These are phyloP conservation scores for Lithophane ornitopus DNA, from an alignment of 2,888 invertebrate species.

Conservation along the genomic window DNA sequence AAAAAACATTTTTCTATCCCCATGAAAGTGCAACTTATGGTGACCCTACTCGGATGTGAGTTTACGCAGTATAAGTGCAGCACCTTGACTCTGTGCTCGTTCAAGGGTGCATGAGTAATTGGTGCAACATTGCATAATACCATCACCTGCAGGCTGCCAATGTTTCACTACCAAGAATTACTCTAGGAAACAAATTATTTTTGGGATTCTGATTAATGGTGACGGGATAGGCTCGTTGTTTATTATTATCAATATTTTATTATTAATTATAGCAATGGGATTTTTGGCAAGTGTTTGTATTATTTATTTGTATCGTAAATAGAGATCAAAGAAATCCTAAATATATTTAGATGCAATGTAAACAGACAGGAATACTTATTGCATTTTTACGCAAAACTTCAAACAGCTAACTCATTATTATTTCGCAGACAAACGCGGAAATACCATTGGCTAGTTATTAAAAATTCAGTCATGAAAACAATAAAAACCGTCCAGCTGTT, in stretches of 20 bases:
- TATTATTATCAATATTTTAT: conserved; percentile 5
- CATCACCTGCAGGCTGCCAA: conserved; percentile 42
- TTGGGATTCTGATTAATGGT: conserved; percentile 41
- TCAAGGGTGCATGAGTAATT: conserved; percentile 62
- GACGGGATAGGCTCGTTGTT: conserved; percentile 17
- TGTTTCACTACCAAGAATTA: conserved; percentile 34
- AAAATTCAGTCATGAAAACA: not conserved
- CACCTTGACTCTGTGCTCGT: conserved; percentile 65
- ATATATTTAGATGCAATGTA: conserved; percentile 14
- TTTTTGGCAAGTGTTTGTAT: conserved; percentile 31
- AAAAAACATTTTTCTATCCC: not conserved
- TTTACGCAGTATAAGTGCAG: conserved; percentile 32
- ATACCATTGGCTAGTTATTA: not conserved
- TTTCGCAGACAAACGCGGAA: not conserved
- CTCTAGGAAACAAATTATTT: conserved; percentile 51
- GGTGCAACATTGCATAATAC: conserved; percentile 60
- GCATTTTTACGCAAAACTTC: conserved; percentile 1
- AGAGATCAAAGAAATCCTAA: conserved; percentile 39
- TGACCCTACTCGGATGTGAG: conserved; percentile 46
- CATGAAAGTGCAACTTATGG: conserved; percentile 20
- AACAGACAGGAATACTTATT: not conserved
- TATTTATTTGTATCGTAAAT: conserved; percentile 28
- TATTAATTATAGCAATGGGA: conserved; percentile 10
- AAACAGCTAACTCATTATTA: not conserved
- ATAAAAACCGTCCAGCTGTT: conserved; percentile 18